These are phyloP conservation scores for Eubasilissa splendida DNA, from an alignment of 2,888 invertebrate species.

Conservation along the genomic window DNA sequence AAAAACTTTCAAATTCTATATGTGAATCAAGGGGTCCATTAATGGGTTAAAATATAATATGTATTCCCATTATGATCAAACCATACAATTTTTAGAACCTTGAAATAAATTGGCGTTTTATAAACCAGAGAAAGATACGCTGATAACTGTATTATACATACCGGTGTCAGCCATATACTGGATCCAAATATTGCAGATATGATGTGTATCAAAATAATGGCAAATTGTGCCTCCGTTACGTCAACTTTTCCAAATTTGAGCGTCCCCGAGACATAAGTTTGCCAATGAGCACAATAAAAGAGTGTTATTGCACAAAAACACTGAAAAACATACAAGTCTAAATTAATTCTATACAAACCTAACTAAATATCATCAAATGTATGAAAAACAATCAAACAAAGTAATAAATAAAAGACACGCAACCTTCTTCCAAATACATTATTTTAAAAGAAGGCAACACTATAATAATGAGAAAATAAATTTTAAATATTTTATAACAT, in stretches of 20 bases:
- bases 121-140: not conserved
- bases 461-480: too few species aligned
- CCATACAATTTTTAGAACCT: not conserved
- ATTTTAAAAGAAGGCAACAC: too few species aligned
- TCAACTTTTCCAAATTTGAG: conserved; percentile 93
- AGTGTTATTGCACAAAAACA: conserved; percentile 95
- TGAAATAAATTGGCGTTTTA: not conserved
- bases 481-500: too few species aligned
- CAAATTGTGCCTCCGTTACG: conserved; percentile 98
- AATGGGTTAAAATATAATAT: not conserved
- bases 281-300: conserved; percentile 99
- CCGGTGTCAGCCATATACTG: conserved; percentile 87
- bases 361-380: not conserved
- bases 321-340: conserved; percentile 68
- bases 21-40: too few species aligned
- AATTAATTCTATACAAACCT: not conserved
- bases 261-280: conserved; percentile 98
- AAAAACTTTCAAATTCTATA: too few species aligned
- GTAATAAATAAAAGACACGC: too few species aligned
- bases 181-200: conserved; percentile 91
- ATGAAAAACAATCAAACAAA: not conserved
- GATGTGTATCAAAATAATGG: conserved; percentile 90
- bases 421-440: too few species aligned
- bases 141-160: conserved; percentile 62
- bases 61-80: not conserved